Conservation (phyloP, 2,113 vertebrate genomes). For the Zingel zingel region DNA sequence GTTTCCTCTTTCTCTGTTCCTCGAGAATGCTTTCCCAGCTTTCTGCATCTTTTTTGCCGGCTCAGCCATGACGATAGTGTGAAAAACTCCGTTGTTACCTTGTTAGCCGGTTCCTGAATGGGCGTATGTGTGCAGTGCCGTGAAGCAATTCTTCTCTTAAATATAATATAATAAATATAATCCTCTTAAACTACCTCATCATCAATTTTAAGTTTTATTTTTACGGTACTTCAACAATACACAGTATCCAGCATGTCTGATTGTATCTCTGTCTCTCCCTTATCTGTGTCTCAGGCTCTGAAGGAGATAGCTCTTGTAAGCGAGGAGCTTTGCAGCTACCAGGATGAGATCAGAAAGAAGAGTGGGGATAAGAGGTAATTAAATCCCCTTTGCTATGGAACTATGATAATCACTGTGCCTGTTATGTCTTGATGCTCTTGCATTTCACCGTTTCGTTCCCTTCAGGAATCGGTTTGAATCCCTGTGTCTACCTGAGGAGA, state of each 20-base stretch:
- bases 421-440: background rate
- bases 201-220: background rate
- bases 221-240: background rate
- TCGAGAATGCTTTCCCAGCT: no score
- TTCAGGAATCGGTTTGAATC: slow-evolving; percentile 74
- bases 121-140: no score
- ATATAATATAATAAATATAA: no score
- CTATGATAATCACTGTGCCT: slow-evolving; percentile 4
- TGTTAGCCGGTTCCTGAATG: no score
- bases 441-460: slow-evolving; percentile 23
- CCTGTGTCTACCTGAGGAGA: slow-evolving; percentile 77
- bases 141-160: no score
- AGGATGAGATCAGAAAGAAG: slow-evolving; percentile 92
- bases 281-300: slow-evolving; percentile 87
- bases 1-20: no score
- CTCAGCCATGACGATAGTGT: no score
- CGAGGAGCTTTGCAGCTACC: slow-evolving; percentile 97
- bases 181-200: slow-evolving; percentile 13
- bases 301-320: slow-evolving; percentile 97
- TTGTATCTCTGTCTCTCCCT: slow-evolving; percentile 15
- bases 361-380: slow-evolving; percentile 88
- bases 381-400: slow-evolving; percentile 14
- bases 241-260: slow-evolving; percentile 23
- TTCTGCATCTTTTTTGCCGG: no score
- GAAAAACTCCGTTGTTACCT: no score